phyloP scores from a whole-genome alignment of 2,888 invertebrate species.

The Dione juno region DNA sequence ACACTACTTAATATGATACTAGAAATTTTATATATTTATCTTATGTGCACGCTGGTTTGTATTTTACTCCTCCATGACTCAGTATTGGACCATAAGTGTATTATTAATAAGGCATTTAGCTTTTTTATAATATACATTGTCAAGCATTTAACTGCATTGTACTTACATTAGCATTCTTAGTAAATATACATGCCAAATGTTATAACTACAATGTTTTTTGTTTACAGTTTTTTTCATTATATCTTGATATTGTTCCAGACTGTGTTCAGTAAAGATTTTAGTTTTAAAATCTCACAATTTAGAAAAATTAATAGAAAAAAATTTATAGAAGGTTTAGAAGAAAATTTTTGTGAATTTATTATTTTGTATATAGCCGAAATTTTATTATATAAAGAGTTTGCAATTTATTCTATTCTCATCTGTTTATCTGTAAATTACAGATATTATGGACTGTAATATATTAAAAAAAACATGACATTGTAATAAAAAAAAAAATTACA shows the following conservation, averaged over 20 bases:
- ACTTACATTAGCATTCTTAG: constrained; percentile 17
- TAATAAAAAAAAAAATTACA: background rate
- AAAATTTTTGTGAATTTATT: constrained; percentile 40
- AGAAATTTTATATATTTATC: background rate
- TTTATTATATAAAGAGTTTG: background rate
- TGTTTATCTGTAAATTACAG: too few relatives aligned
- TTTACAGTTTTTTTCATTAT: constrained; percentile 17
- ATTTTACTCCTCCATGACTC: constrained; percentile 1
- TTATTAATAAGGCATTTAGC: constrained; percentile 44
- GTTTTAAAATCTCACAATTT: constrained; percentile 19
- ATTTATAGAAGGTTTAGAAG: constrained; percentile 44
- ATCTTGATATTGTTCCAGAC: constrained; percentile 34
- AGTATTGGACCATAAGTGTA: constrained; percentile 21
- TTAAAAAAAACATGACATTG: constrained; percentile 7
- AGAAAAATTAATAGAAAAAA: constrained; percentile 25
- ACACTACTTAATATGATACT: too few relatives aligned
- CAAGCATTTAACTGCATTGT: constrained; percentile 31
- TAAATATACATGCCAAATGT: constrained; percentile 10
- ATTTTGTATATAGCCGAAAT: constrained; percentile 34
- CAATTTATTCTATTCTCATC: background rate
- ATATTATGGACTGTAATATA: too few relatives aligned
- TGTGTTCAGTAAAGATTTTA: constrained; percentile 41
- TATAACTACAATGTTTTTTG: constrained; percentile 13
- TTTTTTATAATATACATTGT: constrained; percentile 28
- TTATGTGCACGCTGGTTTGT: background rate